Percentiles rank a stretch among this genome's conserved stretches.
Conservation (phyloP, 2,797 vertebrate species). For the Sebastes baramenuke region DNA sequence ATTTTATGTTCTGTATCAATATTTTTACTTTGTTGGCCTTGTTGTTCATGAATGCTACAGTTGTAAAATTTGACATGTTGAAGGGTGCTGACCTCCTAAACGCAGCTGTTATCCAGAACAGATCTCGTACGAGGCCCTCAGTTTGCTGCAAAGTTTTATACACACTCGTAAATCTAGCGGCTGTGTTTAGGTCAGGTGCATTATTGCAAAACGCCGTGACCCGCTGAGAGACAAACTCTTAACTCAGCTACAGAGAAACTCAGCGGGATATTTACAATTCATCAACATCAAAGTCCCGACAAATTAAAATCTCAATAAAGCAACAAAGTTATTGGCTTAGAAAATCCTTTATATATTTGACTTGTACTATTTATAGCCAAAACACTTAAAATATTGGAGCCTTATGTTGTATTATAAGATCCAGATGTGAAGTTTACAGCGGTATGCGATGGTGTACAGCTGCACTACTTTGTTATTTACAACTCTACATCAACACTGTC, state of each 20-base stretch:
- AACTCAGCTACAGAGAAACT: constrained; percentile 4
- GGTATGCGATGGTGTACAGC: constrained; percentile 71
- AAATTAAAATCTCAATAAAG: constrained; percentile 43
- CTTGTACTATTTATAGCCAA: constrained; percentile 62
- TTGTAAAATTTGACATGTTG: constrained; percentile 47
- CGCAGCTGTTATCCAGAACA: constrained; percentile 43
- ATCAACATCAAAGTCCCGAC: constrained; percentile 19
- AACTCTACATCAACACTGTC: constrained; percentile 57
- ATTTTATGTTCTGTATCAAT: constrained; percentile 34
- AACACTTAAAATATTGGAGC: constrained; percentile 63
- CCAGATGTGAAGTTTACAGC: constrained; percentile 78
- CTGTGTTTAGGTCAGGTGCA: constrained; percentile 33
- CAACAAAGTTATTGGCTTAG: constrained; percentile 5
- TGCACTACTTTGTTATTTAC: constrained; percentile 74
- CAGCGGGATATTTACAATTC: neutral
- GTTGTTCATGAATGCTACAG: constrained; percentile 15
- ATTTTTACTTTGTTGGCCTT: constrained; percentile 26
- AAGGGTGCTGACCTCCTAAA: constrained; percentile 44
- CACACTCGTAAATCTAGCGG: constrained; percentile 51
- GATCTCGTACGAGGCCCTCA: constrained; percentile 24
- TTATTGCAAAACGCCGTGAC: constrained; percentile 12
- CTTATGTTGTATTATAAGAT: constrained; percentile 68
- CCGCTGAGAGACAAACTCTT: neutral
- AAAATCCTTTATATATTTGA: neutral
- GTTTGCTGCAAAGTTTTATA: constrained; percentile 46